phyloP scores from a whole-genome alignment of 1,140 invertebrate species.

The Magallana gigas region DNA sequence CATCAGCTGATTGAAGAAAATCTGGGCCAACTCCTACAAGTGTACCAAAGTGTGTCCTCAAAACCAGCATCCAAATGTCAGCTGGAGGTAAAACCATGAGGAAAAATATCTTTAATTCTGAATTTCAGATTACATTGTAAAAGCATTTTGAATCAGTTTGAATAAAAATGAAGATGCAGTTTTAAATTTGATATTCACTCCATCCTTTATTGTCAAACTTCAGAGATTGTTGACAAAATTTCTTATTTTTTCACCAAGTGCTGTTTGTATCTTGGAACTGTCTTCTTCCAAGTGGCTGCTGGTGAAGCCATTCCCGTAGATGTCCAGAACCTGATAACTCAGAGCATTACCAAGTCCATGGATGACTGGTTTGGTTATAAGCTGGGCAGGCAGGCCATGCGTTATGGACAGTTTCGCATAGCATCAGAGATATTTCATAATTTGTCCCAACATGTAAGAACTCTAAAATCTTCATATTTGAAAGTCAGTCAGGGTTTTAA shows the following conservation, averaged over 20 bases:
- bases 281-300: constrained; percentile 89
- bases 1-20: constrained; percentile 56
- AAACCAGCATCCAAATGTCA: constrained; percentile 7
- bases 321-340: constrained; percentile 71
- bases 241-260: constrained; percentile 60
- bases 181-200: too few relatives aligned
- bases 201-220: too few relatives aligned
- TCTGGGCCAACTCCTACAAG: constrained; percentile 50
- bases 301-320: constrained; percentile 68
- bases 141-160: too few relatives aligned
- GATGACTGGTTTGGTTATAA: constrained; percentile 92
- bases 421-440: constrained; percentile 81
- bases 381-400: constrained; percentile 90
- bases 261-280: constrained; percentile 86
- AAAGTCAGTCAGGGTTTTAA: too few relatives aligned
- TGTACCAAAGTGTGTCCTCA: constrained; percentile 43
- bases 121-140: too few relatives aligned
- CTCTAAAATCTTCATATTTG: neutral
- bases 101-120: too few relatives aligned
- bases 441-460: constrained; percentile 62
- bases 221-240: neutral
- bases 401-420: constrained; percentile 81
- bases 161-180: too few relatives aligned
- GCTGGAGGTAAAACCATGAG: neutral
- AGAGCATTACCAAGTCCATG: constrained; percentile 81